Conservation (phyloP, 2,888 invertebrate species). For the Drosophila nr. medialis region DNA sequence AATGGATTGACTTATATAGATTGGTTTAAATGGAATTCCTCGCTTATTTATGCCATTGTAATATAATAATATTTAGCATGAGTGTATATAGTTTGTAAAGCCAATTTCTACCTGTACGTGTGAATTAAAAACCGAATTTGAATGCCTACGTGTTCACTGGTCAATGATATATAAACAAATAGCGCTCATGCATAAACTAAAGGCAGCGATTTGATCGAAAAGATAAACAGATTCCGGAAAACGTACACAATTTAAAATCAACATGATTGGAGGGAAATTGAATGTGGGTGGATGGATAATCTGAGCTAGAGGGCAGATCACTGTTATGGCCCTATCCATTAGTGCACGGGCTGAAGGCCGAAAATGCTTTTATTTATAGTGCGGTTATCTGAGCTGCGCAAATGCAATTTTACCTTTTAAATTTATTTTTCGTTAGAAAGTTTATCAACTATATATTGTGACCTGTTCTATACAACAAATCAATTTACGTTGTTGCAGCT, state of each 20-base stretch:
- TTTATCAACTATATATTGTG: background rate
- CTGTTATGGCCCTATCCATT: background rate
- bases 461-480: constrained; percentile 15
- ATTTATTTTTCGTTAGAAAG: background rate
- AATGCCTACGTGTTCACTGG: constrained; percentile 13
- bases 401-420: constrained; percentile 16
- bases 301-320: constrained; percentile 1
- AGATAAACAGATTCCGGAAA: constrained; percentile 29
- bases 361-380: constrained; percentile 24
- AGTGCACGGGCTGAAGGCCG: constrained; percentile 11
- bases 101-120: constrained; percentile 23
- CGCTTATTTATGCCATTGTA: background rate
- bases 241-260: constrained; percentile 21
- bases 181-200: constrained; percentile 8
- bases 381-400: constrained; percentile 32
- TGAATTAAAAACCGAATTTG: constrained; percentile 33
- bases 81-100: constrained; percentile 8
- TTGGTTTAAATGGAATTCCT: background rate
- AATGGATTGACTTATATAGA: background rate
- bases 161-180: constrained; percentile 58
- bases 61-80: constrained; percentile 1
- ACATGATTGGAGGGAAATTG: background rate
- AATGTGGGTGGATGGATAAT: constrained; percentile 18
- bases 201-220: constrained; percentile 4
- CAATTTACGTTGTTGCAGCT: constrained; percentile 48